Evolutionary conservation across 2,888 invertebrate genomes (phyloP).

Genomic region (Perizoma affinitatum): DNA sequence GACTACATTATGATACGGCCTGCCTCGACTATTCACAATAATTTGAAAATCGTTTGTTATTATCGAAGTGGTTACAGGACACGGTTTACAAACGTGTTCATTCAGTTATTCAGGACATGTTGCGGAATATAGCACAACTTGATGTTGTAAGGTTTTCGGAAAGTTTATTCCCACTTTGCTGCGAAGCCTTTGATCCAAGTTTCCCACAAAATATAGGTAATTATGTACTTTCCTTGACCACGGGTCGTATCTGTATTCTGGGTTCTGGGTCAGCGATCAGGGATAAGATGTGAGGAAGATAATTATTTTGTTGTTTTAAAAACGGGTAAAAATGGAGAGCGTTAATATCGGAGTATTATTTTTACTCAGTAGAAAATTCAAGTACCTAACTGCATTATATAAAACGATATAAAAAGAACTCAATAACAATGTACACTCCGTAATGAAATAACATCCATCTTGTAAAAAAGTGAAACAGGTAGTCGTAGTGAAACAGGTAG

Average conservation of each 20-base stretch:
- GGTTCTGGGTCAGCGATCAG: conserved; percentile 8
- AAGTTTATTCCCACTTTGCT: conserved; percentile 18
- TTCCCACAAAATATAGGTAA: conserved; percentile 16
- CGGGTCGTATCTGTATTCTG: not conserved
- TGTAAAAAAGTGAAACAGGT: conserved; percentile 24
- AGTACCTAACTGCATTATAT: too few species aligned
- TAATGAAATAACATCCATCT: conserved; percentile 29
- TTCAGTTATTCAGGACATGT: conserved; percentile 18
- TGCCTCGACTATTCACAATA: too few species aligned
- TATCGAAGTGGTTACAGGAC: too few species aligned
- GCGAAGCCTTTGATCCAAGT: conserved; percentile 15
- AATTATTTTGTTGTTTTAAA: conserved; percentile 17
- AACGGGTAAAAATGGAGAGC: not conserved
- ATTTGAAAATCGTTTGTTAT: too few species aligned
- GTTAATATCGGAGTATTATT: too few species aligned
- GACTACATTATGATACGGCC: too few species aligned
- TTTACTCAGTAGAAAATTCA: too few species aligned
- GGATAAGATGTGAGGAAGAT: conserved; percentile 4
- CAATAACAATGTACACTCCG: not conserved
- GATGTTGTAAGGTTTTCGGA: conserved; percentile 12
- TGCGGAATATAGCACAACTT: conserved; percentile 11
- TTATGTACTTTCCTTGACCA: conserved; percentile 21
- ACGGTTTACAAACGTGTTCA: not conserved
- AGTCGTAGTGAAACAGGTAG: conserved; percentile 21
- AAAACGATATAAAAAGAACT: too few species aligned